Evolutionary conservation across 2,797 vertebrate species (phyloP).

Genomic region (Rhodeus uyekii): DNA sequence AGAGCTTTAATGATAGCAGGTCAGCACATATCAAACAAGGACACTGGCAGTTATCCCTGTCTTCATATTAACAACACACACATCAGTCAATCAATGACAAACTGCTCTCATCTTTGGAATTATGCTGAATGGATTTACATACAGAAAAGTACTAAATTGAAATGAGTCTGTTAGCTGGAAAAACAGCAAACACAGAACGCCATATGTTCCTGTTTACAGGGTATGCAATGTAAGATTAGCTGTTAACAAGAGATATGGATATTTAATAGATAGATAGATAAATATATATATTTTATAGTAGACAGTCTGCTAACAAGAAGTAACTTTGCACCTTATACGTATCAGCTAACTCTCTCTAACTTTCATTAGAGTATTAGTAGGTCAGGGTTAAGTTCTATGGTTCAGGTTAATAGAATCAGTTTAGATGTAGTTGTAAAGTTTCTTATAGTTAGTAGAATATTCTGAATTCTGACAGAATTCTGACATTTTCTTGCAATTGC

Average conservation of each 20-base stretch:
- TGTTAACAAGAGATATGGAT: no score
- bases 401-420: not conserved
- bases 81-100: not conserved
- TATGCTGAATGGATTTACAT: not conserved
- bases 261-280: no score
- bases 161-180: not conserved
- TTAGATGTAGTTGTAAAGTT: not conserved
- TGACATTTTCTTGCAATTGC: no score
- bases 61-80: conserved; percentile 11
- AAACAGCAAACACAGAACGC: not conserved
- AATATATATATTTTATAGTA: no score
- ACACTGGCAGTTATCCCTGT: not conserved
- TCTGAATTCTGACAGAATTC: no score
- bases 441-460: not conserved
- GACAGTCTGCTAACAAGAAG: not conserved
- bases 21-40: conserved; percentile 30
- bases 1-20: conserved; percentile 65
- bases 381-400: not conserved
- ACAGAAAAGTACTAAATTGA: not conserved
- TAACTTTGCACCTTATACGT: not conserved
- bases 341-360: not conserved
- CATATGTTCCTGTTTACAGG: not conserved
- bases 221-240: not conserved
- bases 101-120: not conserved
- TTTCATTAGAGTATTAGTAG: not conserved